These are phyloP conservation scores for Dipodomys stephensi DNA, from an alignment of 2,113 vertebrate species.

Conservation along the genomic window DNA sequence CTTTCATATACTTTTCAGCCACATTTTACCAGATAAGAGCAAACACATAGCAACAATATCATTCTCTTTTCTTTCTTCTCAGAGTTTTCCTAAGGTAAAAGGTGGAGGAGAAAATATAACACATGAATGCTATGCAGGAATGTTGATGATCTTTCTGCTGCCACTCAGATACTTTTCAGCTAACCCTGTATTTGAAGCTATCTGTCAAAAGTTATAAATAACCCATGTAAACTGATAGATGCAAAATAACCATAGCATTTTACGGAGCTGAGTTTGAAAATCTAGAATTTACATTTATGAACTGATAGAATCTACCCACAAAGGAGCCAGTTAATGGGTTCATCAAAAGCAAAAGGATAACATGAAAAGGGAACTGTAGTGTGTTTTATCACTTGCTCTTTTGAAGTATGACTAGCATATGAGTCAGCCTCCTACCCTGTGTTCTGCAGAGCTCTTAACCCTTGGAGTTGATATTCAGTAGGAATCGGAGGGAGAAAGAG, in stretches of 20 bases:
- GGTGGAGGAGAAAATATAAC: slow-evolving; percentile 32
- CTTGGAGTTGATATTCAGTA: slow-evolving; percentile 32
- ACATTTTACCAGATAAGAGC: slow-evolving; percentile 36
- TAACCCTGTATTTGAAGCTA: slow-evolving; percentile 35
- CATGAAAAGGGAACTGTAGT: background rate
- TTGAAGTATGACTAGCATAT: slow-evolving; percentile 66
- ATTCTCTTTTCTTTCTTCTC: background rate
- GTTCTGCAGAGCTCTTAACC: slow-evolving; percentile 9
- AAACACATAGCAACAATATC: slow-evolving; percentile 22
- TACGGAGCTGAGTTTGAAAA: slow-evolving; percentile 41
- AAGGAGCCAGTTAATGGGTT: slow-evolving; percentile 45
- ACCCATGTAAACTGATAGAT: slow-evolving; percentile 9
- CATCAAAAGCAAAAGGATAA: slow-evolving; percentile 57
- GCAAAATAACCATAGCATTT: slow-evolving; percentile 51
- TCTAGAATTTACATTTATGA: slow-evolving; percentile 53
- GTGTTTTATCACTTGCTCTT: slow-evolving; percentile 51
- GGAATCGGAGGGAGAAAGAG: slow-evolving; percentile 14
- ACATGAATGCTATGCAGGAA: slow-evolving; percentile 46
- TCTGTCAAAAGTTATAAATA: slow-evolving; percentile 50
- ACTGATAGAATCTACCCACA: slow-evolving; percentile 34
- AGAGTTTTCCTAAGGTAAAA: slow-evolving; percentile 7
- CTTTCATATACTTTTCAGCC: slow-evolving; percentile 24
- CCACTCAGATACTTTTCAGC: slow-evolving; percentile 32
- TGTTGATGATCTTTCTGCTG: background rate
- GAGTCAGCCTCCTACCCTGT: slow-evolving; percentile 53